A percentile compares a stretch with the other conserved stretches of the same genome.
Evolutionary conservation across 2,888 invertebrate species (phyloP).

Genomic region (Troides oblongomaculatus): DNA sequence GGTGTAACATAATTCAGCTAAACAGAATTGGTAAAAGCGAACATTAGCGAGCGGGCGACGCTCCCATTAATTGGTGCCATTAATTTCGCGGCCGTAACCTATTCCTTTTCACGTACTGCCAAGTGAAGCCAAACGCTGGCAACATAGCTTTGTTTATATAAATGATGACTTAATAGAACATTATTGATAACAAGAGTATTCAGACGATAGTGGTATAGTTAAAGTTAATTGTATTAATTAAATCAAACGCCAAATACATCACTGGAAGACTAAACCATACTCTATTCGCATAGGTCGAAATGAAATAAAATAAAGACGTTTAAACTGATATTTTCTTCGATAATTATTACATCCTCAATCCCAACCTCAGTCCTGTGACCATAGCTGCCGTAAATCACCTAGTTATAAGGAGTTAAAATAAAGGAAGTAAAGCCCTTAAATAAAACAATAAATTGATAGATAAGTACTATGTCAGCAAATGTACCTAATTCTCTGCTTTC

Average conservation of each 20-base stretch:
- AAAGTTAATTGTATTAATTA: background rate
- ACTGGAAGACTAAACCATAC: background rate
- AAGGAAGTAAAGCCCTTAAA: too few species aligned
- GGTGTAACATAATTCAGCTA: conserved; percentile 23
- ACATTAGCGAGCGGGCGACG: conserved; percentile 46
- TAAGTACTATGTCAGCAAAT: too few species aligned
- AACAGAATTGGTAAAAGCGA: conserved; percentile 48
- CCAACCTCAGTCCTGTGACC: too few species aligned
- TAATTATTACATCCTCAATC: too few species aligned
- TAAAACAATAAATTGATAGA: too few species aligned
- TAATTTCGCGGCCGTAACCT: conserved; percentile 62
- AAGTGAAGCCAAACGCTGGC: conserved; percentile 11
- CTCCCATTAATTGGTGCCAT: conserved; percentile 61
- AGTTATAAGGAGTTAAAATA: too few species aligned
- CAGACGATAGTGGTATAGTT: background rate
- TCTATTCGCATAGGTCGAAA: background rate
- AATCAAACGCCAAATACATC: background rate
- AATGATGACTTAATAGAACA: background rate
- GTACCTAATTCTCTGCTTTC: too few species aligned
- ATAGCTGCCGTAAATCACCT: too few species aligned
- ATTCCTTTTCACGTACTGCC: conserved; percentile 36
- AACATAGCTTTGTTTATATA: background rate
- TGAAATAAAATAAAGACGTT: too few species aligned
- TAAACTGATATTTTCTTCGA: too few species aligned
- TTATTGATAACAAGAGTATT: background rate